Percentiles rank a stretch among this genome's conserved stretches.
Conservation (phyloP, 2,113 vertebrate genomes). For the Halichoeres trimaculatus region DNA sequence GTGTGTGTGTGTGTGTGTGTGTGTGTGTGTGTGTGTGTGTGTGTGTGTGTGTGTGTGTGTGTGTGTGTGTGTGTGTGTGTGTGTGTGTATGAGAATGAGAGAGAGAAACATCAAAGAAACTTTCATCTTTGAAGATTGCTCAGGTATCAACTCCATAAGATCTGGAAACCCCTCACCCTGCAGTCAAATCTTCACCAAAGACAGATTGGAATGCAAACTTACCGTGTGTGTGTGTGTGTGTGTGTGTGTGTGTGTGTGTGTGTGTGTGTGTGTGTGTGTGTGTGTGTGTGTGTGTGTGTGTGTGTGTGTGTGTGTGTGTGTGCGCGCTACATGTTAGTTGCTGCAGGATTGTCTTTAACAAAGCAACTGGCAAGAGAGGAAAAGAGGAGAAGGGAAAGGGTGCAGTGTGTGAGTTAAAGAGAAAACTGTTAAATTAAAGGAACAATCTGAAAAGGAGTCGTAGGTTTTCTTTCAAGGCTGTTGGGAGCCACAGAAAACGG, state of each 20-base stretch:
- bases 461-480: conserved; percentile 61
- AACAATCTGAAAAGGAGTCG: conserved; percentile 39
- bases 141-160: conserved; percentile 48
- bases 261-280: background rate
- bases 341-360: conserved; percentile 51
- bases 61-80: too few relatives aligned
- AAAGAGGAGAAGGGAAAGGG: background rate
- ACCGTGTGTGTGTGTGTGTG: background rate
- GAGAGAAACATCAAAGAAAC: conserved; percentile 65
- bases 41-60: too few relatives aligned
- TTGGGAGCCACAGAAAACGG: conserved; percentile 43
- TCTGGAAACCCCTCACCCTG: conserved; percentile 51
- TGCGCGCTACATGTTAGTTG: conserved; percentile 32
- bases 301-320: background rate
- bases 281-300: background rate
- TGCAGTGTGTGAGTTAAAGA: background rate
- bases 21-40: too few relatives aligned
- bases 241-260: background rate
- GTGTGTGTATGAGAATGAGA: too few relatives aligned
- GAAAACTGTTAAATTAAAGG: conserved; percentile 11
- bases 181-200: conserved; percentile 49
- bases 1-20: too few relatives aligned
- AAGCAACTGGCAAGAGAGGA: conserved; percentile 3
- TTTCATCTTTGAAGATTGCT: conserved; percentile 59
- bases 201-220: conserved; percentile 47